phyloP scores from a whole-genome alignment of 1,140 invertebrate species.

The Hypsibius dujardini region DNA sequence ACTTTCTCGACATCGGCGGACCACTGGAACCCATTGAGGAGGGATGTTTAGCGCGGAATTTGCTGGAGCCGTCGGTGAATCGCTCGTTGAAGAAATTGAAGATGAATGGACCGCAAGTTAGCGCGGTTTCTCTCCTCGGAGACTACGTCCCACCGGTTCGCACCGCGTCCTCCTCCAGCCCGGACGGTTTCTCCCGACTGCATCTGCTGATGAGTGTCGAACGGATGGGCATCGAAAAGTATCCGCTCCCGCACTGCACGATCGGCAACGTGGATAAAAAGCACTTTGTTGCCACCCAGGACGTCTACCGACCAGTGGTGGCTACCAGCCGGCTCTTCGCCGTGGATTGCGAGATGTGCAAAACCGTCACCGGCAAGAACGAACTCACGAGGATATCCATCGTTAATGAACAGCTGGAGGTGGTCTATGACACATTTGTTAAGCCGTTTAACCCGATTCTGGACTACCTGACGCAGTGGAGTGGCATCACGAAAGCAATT shows the following conservation, averaged over 20 bases:
- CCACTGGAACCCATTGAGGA: slow-evolving; percentile 54
- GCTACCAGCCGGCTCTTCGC: slow-evolving; percentile 65
- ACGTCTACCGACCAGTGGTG: slow-evolving; percentile 53
- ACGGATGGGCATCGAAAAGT: slow-evolving; percentile 70
- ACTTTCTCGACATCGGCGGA: slow-evolving; percentile 36
- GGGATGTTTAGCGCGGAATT: slow-evolving; percentile 48
- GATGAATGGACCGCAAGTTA: slow-evolving; percentile 17
- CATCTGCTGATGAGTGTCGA: slow-evolving; percentile 56
- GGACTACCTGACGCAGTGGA: slow-evolving; percentile 62
- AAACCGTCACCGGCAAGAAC: slow-evolving; percentile 44
- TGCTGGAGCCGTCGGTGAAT: slow-evolving; percentile 52
- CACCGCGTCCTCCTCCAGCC: slow-evolving; percentile 18
- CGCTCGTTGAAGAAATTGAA: slow-evolving; percentile 43
- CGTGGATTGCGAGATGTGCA: slow-evolving; percentile 90
- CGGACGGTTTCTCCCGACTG: slow-evolving; percentile 43
- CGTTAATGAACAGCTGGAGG: slow-evolving; percentile 56
- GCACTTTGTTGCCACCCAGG: slow-evolving; percentile 51
- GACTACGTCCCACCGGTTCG: not conserved
- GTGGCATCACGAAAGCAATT: slow-evolving; percentile 60
- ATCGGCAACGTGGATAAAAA: slow-evolving; percentile 22
- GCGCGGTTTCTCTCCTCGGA: not conserved
- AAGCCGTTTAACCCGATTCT: slow-evolving; percentile 62
- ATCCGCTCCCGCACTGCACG: slow-evolving; percentile 56
- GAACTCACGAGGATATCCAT: slow-evolving; percentile 71
- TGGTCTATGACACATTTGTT: slow-evolving; percentile 64